Evolutionary conservation across 2,888 invertebrate species (phyloP).

Genomic region (Copidosoma aretas): DNA sequence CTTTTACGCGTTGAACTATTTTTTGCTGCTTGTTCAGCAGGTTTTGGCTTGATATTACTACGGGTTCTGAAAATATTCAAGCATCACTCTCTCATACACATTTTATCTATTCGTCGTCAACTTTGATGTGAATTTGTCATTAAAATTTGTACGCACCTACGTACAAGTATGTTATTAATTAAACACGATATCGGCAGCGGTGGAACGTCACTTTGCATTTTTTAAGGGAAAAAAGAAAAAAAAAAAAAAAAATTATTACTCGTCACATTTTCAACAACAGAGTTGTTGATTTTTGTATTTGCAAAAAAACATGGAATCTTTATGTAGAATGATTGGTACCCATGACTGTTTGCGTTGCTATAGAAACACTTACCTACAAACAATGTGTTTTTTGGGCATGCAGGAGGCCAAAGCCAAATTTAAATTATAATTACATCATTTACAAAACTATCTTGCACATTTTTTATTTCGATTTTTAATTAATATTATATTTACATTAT

Average conservation of each 20-base stretch:
- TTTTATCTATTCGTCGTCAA: too few species aligned
- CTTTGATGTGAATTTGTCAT: too few species aligned
- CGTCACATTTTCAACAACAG: slow-evolving; percentile 36
- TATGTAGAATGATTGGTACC: slow-evolving; percentile 46
- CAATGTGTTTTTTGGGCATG: slow-evolving; percentile 12
- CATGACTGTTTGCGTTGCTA: slow-evolving; percentile 57
- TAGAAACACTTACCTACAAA: slow-evolving; percentile 48
- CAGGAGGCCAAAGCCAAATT: background rate
- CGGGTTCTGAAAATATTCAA: slow-evolving; percentile 22
- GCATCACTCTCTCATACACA: too few species aligned
- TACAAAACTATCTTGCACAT: slow-evolving; percentile 26
- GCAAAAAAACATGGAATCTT: slow-evolving; percentile 18
- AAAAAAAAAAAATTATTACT: slow-evolving; percentile 38
- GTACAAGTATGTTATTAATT: slow-evolving; percentile 49
- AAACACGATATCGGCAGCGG: slow-evolving; percentile 56
- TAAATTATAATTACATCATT: slow-evolving; percentile 23
- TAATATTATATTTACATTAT: slow-evolving; percentile 37
- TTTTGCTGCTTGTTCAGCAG: background rate
- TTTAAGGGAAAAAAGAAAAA: slow-evolving; percentile 35
- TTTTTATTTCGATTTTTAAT: slow-evolving; percentile 3
- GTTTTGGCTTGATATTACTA: slow-evolving; percentile 23
- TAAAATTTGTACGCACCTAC: slow-evolving; percentile 49
- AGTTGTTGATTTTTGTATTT: slow-evolving; percentile 21
- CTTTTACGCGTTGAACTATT: slow-evolving; percentile 43
- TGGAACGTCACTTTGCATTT: slow-evolving; percentile 59